Evolutionary conservation across 2,888 invertebrate genomes (phyloP), one percentile per base, ranked within the genome.

Genomic region (Noctua fimbriata): DNA sequence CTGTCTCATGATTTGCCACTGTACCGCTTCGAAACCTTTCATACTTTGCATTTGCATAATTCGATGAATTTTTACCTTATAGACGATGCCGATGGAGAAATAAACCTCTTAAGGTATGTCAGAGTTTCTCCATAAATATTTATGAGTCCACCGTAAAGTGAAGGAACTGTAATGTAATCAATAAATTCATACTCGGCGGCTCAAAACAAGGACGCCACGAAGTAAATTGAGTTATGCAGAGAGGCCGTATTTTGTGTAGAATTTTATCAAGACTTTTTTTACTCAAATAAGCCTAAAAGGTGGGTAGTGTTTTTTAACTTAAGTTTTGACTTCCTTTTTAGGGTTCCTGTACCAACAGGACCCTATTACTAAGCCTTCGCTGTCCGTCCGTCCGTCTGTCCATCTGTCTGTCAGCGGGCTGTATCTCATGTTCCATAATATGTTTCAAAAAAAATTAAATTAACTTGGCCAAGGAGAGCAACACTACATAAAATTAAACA

Each of bases 51-150:
- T 82, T 79, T 81, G 75, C 81, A 83, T 85, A 83, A 84, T 84
- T 80, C 49, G 58, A 55, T 76, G 63, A 69, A 67, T 85, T 82
- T 74, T 85, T 74, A 65, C 65, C 52, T 74, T 72, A 58, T 60
- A 58, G 18, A 52, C 24, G 47, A 84, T 69, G 77, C 77, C n/a
- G 44, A 77, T 47, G 58, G 47, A 47, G 58, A 69, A 76, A 77
- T n/a, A 65, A 74, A 77, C 63, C 71, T 71, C 47, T 71, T 71
- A 66, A 41, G 73, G 71, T 69, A 72, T 73, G 63, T 85, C 66
- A 73, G 73, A 76, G 70, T 71, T 73, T 76, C 32, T 66, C 28
- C 63, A 77, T 84, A 77, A 85, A 84, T 84, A 84, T 84, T 85
- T 77, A 83, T 84, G 65, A 71, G 44, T 65, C 49, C 63, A 67